A percentile compares a stretch with the other conserved stretches of the same genome.
Evolutionary conservation across 2,797 vertebrate species (phyloP).

Genomic region (Acanthurus lineatus): DNA sequence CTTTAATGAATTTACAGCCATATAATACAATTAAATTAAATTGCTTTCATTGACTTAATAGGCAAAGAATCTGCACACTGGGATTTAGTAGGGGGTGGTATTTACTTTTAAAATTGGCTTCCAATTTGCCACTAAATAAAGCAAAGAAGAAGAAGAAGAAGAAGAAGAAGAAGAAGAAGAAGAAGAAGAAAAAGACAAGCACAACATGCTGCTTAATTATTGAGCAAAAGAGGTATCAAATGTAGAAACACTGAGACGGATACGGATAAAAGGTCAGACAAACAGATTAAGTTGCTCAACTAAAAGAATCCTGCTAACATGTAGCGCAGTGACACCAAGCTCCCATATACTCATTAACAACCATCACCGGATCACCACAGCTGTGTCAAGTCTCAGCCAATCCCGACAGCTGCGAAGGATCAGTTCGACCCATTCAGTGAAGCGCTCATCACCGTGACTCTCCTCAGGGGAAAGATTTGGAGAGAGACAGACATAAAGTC

Average conservation of each 20-base stretch:
- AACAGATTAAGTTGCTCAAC: background rate
- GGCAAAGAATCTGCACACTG: too few species aligned
- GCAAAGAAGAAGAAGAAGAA: too few species aligned
- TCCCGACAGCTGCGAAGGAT: slow-evolving; percentile 71
- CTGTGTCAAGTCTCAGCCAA: slow-evolving; percentile 69
- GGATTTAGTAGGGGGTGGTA: too few species aligned
- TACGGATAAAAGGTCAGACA: background rate
- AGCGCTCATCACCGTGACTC: slow-evolving; percentile 13
- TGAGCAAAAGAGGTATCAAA: too few species aligned
- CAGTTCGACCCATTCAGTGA: slow-evolving; percentile 39
- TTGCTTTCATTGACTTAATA: too few species aligned
- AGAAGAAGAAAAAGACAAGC: too few species aligned
- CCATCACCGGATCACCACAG: slow-evolving; percentile 58
- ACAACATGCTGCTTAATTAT: too few species aligned
- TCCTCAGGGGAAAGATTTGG: slow-evolving; percentile 57
- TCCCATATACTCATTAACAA: slow-evolving; percentile 38
- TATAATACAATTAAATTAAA: too few species aligned
- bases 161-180: too few species aligned
- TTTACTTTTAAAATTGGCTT: too few species aligned
- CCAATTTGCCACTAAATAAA: too few species aligned
- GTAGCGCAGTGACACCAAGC: background rate
- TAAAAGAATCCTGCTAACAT: background rate
- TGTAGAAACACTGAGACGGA: background rate
- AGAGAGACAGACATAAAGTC: slow-evolving; percentile 27
- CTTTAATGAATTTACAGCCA: too few species aligned